Percentiles rank a stretch among this genome's conserved stretches.
Evolutionary conservation across 2,113 vertebrate species (phyloP).

Genomic region (Rhynchomys soricoides): DNA sequence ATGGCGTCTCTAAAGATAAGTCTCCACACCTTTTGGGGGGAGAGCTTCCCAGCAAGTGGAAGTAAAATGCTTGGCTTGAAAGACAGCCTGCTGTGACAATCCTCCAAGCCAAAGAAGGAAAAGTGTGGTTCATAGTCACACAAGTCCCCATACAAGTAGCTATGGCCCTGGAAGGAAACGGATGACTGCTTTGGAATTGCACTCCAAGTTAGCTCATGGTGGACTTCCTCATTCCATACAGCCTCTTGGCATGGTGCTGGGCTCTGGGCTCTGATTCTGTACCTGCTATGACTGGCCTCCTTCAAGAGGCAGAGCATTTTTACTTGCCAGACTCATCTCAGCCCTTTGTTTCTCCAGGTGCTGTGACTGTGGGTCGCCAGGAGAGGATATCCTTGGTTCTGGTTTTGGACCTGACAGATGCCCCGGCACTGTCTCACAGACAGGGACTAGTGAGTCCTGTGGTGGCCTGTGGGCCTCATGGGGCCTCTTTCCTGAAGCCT

Average conservation of each 20-base stretch:
- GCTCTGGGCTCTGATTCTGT: fast-evolving
- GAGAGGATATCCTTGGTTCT: conserved; percentile 74
- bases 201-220: neutral
- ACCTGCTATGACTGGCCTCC: neutral
- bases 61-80: neutral
- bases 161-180: no score
- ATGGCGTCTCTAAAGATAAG: neutral
- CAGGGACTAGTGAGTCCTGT: conserved; percentile 79
- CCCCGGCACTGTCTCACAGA: conserved; percentile 40
- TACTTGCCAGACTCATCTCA: neutral
- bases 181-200: neutral
- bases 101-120: neutral
- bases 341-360: conserved; percentile 57
- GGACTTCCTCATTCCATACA: neutral
- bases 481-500: conserved; percentile 78
- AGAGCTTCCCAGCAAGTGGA: neutral
- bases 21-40: neutral
- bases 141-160: fast-evolving
- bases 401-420: conserved; percentile 78
- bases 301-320: neutral
- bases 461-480: conserved; percentile 76
- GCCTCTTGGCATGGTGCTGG: neutral
- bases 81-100: neutral
- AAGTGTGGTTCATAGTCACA: neutral
- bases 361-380: conserved; percentile 69